phyloP scores from a whole-genome alignment of 2,797 vertebrate genomes.

The Oreochromis grahami region DNA sequence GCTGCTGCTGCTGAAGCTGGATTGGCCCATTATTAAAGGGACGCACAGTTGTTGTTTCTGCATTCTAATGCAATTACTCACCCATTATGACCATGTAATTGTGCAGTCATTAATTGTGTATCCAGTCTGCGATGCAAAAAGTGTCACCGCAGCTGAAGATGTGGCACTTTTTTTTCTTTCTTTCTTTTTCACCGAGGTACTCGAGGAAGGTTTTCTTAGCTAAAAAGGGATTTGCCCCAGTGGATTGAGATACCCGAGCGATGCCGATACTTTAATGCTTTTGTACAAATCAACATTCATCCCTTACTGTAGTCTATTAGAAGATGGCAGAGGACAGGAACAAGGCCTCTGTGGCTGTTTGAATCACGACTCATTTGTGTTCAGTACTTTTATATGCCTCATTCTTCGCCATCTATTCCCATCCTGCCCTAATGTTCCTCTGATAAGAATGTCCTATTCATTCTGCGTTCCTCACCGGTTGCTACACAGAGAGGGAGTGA shows the following conservation, averaged over 20 bases:
- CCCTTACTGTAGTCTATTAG: conserved; percentile 39
- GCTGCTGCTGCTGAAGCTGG: conserved; percentile 52
- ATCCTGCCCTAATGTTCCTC: conserved; percentile 62
- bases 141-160: background rate
- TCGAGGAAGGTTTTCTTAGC: background rate
- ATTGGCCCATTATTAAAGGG: conserved; percentile 55
- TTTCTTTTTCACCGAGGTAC: background rate
- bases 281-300: conserved; percentile 54
- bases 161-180: background rate
- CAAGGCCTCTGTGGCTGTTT: conserved; percentile 48
- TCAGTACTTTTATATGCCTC: conserved; percentile 49
- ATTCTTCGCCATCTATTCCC: conserved; percentile 59
- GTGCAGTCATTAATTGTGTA: conserved; percentile 61
- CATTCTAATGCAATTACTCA: conserved; percentile 72
- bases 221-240: conserved; percentile 21
- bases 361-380: conserved; percentile 69
- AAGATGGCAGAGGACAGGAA: conserved; percentile 57
- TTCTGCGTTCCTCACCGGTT: conserved; percentile 43
- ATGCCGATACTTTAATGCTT: conserved; percentile 27
- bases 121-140: conserved; percentile 33
- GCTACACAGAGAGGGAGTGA: conserved; percentile 23
- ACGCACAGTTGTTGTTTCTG: conserved; percentile 62
- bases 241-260: conserved; percentile 31
- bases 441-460: conserved; percentile 65
- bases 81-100: conserved; percentile 70